Evolutionary conservation across 1,140 invertebrate species (phyloP).

Genomic region (Colletes latitarsis): DNA sequence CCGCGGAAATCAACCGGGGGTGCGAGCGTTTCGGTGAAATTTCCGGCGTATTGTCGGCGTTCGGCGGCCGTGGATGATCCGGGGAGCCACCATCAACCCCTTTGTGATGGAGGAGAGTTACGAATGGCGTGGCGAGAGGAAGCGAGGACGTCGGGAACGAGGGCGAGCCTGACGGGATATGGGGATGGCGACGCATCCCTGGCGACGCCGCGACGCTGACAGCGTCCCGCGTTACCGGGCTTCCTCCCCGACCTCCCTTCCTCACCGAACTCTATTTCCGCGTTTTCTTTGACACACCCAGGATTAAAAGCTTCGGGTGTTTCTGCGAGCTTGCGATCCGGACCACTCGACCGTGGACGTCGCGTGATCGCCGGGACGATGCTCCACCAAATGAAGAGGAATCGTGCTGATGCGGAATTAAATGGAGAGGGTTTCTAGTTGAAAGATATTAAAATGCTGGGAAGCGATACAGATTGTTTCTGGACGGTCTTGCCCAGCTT

Average conservation of each 20-base stretch:
- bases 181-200: conserved; percentile 64
- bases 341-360: background rate
- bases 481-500: too few relatives aligned
- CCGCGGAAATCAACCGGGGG: conserved; percentile 74
- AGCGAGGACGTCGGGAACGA: conserved; percentile 36
- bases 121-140: conserved; percentile 41
- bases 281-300: conserved; percentile 69
- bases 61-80: conserved; percentile 62
- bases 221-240: conserved; percentile 38
- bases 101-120: conserved; percentile 30
- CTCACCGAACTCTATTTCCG: conserved; percentile 48
- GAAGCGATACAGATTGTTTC: too few relatives aligned
- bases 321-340: conserved; percentile 20
- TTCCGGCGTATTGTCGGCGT: conserved; percentile 70
- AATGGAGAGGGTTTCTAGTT: background rate
- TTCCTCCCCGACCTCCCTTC: conserved; percentile 1
- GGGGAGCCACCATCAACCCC: conserved; percentile 55
- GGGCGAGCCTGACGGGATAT: conserved; percentile 63
- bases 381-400: background rate
- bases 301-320: conserved; percentile 75
- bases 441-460: background rate
- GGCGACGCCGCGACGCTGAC: conserved; percentile 73
- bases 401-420: background rate
- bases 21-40: conserved; percentile 68
- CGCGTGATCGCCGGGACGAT: background rate